Conservation (phyloP, 2,113 vertebrate species). For the Ageneiosus marmoratus region DNA sequence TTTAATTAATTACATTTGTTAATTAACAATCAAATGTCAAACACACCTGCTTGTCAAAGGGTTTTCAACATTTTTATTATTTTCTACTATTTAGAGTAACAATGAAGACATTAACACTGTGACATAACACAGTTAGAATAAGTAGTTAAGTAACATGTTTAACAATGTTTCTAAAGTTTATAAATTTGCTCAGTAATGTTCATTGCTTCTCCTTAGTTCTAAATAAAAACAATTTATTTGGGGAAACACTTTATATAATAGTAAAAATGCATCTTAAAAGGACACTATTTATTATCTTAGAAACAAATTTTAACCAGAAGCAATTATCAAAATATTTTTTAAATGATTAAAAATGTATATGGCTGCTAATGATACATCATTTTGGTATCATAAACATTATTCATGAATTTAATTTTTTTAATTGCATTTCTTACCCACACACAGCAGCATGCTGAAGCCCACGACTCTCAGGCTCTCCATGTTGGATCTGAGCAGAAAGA, state of each 20-base stretch:
- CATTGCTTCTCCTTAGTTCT: not conserved
- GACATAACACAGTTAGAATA: not conserved
- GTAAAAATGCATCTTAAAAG: not conserved
- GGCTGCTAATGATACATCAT: not conserved
- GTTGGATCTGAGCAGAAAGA: constrained; percentile 36
- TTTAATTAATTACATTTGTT: not conserved
- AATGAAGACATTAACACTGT: not conserved
- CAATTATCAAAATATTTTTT: not conserved
- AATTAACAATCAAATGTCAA: not conserved
- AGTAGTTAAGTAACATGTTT: not conserved
- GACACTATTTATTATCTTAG: not conserved
- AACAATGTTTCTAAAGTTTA: not conserved
- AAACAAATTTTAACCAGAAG: not conserved
- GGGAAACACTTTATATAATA: not conserved
- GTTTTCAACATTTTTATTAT: not conserved
- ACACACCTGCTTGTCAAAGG: not conserved
- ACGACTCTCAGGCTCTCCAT: constrained; percentile 61
- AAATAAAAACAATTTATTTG: not conserved
- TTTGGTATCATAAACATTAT: not conserved
- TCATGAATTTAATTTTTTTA: not conserved
- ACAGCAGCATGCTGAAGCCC: constrained; percentile 62
- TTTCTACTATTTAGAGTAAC: not conserved
- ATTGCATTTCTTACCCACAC: constrained; percentile 60
- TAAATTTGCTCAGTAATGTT: not conserved
- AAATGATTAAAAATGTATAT: too few relatives aligned